These are phyloP conservation scores for Isoperla grammatica DNA, from an alignment of 2,888 invertebrate species.

Conservation along the genomic window DNA sequence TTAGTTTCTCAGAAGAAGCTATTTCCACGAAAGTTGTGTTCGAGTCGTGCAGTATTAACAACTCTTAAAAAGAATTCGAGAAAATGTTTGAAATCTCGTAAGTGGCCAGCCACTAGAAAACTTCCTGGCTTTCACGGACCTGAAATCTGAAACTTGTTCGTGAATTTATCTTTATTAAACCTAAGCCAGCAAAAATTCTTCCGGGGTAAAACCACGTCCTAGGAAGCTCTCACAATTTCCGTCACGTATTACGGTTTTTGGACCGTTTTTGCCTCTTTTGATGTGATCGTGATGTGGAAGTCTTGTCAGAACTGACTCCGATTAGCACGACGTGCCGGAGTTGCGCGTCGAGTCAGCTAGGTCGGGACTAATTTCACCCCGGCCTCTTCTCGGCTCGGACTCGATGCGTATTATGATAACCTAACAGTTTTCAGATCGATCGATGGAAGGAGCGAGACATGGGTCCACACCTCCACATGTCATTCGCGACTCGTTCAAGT, in stretches of 20 bases:
- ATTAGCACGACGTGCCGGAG: slow-evolving; percentile 3
- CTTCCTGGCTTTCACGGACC: background rate
- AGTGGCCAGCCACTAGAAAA: background rate
- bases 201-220: background rate
- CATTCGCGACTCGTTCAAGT: too few species aligned
- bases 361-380: too few species aligned
- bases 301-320: slow-evolving; percentile 4
- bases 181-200: slow-evolving; percentile 6
- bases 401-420: background rate
- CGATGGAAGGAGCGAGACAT: too few species aligned
- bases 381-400: too few species aligned
- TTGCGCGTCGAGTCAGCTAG: background rate
- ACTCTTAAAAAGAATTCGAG: too few species aligned
- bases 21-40: too few species aligned
- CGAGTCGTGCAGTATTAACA: too few species aligned
- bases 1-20: too few species aligned
- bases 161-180: slow-evolving; percentile 15
- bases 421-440: too few species aligned
- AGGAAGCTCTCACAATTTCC: slow-evolving; percentile 3
- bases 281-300: slow-evolving; percentile 14
- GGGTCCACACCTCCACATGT: too few species aligned
- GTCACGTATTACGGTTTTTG: slow-evolving; percentile 8
- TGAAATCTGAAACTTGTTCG: slow-evolving; percentile 4
- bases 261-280: slow-evolving; percentile 9
- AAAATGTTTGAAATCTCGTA: too few species aligned